phyloP scores from a whole-genome alignment of 2,113 vertebrate species.

The Rattus norvegicus region DNA sequence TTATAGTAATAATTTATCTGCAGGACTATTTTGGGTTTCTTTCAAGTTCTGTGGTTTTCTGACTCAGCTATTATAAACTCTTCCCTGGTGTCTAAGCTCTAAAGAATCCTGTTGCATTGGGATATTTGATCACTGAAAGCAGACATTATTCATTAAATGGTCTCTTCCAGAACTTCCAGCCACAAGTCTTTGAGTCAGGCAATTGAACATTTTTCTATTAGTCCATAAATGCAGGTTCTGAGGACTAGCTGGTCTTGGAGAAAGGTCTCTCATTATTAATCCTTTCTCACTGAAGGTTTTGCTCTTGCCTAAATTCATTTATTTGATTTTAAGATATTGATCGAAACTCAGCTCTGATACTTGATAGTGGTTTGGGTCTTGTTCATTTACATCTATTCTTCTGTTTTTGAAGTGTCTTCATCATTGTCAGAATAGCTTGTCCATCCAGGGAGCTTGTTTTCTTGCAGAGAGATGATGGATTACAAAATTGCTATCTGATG shows the following conservation, averaged over 20 bases:
- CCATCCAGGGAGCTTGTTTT: not conserved
- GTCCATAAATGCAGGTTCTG: not conserved
- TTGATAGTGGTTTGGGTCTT: not conserved
- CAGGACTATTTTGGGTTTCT: not conserved
- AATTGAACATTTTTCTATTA: not conserved
- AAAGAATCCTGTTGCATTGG: not conserved
- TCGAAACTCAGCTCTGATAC: constrained; percentile 4
- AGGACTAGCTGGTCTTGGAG: not conserved
- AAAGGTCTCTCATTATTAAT: not conserved
- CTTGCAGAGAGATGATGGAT: not conserved
- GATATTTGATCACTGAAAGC: constrained; percentile 1
- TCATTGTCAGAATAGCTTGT: not conserved
- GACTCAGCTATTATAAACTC: not conserved
- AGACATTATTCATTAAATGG: not conserved
- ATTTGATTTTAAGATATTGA: constrained; percentile 7
- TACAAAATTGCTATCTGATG: not conserved
- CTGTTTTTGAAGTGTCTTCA: not conserved
- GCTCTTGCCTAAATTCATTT: not conserved
- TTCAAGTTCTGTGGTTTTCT: not conserved
- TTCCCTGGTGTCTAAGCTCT: not conserved
- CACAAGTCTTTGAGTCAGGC: not conserved
- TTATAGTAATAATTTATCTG: constrained; percentile 17
- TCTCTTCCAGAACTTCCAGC: not conserved
- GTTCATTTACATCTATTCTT: not conserved
- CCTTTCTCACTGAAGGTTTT: not conserved